Percentiles rank a stretch among this genome's conserved stretches.
phyloP scores from a whole-genome alignment of 2,113 vertebrate species.

The Cryptomyrus ogoouensis region DNA sequence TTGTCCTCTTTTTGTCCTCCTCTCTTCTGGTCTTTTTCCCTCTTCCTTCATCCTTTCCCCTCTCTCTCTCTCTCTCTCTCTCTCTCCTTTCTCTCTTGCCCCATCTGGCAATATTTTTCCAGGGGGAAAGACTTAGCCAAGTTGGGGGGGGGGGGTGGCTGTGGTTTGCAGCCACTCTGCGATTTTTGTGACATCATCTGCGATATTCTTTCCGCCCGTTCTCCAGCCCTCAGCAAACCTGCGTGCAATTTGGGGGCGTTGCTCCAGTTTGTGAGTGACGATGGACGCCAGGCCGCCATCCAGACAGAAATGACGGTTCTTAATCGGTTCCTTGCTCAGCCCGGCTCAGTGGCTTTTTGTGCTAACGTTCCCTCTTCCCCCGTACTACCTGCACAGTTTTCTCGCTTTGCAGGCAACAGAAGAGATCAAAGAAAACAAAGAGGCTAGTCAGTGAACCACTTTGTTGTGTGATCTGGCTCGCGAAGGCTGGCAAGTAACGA shows the following conservation, averaged over 20 bases:
- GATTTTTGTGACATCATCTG: conserved; percentile 14
- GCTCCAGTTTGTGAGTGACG: neutral
- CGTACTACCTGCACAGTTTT: neutral
- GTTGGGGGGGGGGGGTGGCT: conserved; percentile 24
- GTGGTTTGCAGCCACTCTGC: neutral
- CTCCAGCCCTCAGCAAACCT: neutral
- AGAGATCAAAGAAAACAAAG: neutral
- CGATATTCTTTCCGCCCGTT: conserved; percentile 1
- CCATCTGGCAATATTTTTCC: neutral
- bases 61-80: neutral
- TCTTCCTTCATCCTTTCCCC: neutral
- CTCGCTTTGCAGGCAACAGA: neutral
- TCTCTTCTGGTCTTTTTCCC: neutral
- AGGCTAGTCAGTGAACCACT: neutral
- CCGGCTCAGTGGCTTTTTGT: neutral
- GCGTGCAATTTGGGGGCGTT: neutral
- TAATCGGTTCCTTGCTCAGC: neutral
- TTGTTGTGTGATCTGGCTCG: neutral
- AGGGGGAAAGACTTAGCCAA: conserved; percentile 18
- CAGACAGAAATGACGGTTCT: neutral
- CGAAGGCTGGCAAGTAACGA: neutral
- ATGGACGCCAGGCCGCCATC: neutral
- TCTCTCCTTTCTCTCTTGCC: neutral
- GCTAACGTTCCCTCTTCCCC: neutral
- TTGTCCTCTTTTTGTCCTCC: neutral